Percentiles rank a stretch among this genome's conserved stretches.
These are phyloP conservation scores for Eumeta japonica DNA, from an alignment of 1,140 invertebrate genomes.

Conservation along the genomic window DNA sequence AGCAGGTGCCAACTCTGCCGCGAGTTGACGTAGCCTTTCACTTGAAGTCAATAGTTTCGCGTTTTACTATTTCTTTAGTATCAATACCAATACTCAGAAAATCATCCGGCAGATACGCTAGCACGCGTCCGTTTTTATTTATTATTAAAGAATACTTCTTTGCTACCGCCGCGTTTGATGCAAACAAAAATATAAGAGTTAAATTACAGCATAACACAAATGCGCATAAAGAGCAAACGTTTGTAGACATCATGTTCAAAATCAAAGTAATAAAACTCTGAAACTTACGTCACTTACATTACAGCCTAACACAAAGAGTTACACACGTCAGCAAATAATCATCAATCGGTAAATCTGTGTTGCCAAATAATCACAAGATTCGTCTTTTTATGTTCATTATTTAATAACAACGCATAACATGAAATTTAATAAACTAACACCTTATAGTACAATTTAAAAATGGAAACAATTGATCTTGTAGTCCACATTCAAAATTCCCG, in stretches of 20 bases:
- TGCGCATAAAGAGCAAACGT: conserved; percentile 34
- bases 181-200: conserved; percentile 29
- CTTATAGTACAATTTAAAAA: too few relatives aligned
- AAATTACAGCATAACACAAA: conserved; percentile 35
- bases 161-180: conserved; percentile 34
- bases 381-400: too few relatives aligned
- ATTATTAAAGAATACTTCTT: conserved; percentile 37
- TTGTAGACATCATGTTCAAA: conserved; percentile 41
- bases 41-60: conserved; percentile 37
- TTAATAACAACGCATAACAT: too few relatives aligned
- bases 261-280: too few relatives aligned
- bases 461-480: too few relatives aligned
- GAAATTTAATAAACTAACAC: too few relatives aligned
- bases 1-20: conserved; percentile 59
- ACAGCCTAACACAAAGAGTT: too few relatives aligned
- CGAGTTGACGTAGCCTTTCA: conserved; percentile 55
- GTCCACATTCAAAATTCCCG: too few relatives aligned
- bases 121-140: conserved; percentile 25
- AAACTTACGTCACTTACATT: background rate
- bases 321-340: too few relatives aligned
- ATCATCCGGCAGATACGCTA: conserved; percentile 25
- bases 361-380: too few relatives aligned
- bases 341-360: too few relatives aligned
- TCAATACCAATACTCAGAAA: conserved; percentile 52
- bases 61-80: conserved; percentile 37